Base-by-base conservation (phyloP, 2,797 vertebrate genomes). In the Smutsia temminckii region DNA sequence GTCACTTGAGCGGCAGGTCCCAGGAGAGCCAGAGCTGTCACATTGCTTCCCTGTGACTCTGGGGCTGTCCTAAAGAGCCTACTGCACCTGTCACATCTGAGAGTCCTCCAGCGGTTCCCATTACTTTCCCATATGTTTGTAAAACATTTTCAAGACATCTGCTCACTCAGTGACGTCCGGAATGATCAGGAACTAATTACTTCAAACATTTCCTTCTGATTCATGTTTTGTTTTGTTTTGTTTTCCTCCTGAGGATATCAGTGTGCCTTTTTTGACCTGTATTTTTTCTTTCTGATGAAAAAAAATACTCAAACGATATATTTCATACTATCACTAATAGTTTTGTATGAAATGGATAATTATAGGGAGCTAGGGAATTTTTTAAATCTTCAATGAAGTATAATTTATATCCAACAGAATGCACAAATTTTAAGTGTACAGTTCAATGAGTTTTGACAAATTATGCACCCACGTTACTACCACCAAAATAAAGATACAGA, bases 311-410 rank as follows among this genome's bases (percentile, higher is more conserved):
- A 68, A 71, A 40, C 25, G 37, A 49, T 68, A 55, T 37, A 53
- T 63, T n/a, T 74, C 49, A 57, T 11, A 8, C 8, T 75, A 4
- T 77, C 32, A 34, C 23, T 63, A 77, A 46, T 53, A 79, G 32
- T 77, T 81, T 74, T 83, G 80, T 92, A 71, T 90, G 95, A 55
- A 96, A 96, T 66, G 88, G 94, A 91, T 94, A 83, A 81, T 37
- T 79, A 17, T 21, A 75, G 57, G 7, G 14, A 92, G 18, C 34
- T 71, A 79, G 6, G 49, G n/a, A 40, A 34, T 46, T 80, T 63
- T 89, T 69, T 13, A 1, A 83, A 74, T 51, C 78, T 49, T 72
- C 59, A 51, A 1, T 59, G 63, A 42, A 80, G 11, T 10, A 32
- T 81, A 23, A 37, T 32, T 83, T 40, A 63, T 25, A 23, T 23